phyloP scores from a whole-genome alignment of 2,888 invertebrate genomes.

The Megalurothrips usitatus region DNA sequence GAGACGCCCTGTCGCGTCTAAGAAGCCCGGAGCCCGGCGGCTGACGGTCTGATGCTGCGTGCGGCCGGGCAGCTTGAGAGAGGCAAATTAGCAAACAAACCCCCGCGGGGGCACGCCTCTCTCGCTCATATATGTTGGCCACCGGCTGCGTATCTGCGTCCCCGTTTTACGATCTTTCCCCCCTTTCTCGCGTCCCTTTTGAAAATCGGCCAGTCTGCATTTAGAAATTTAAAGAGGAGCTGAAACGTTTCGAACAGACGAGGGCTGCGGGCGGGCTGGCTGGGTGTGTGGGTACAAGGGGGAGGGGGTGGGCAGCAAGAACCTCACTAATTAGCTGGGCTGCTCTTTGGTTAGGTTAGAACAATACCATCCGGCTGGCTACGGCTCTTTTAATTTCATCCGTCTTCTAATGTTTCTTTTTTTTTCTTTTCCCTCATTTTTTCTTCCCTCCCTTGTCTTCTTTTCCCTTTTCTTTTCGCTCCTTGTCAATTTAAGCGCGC shows the following conservation, averaged over 20 bases:
- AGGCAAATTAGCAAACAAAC: background rate
- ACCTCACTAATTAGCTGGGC: background rate
- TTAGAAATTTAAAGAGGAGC: background rate
- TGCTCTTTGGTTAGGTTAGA: constrained; percentile 17
- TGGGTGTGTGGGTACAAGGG: background rate
- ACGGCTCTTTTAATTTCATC: constrained; percentile 9
- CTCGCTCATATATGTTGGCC: too few species aligned
- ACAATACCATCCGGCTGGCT: background rate
- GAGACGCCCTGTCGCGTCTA: too few species aligned
- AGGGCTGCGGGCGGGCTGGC: background rate
- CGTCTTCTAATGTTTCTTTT: background rate
- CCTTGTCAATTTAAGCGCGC: constrained; percentile 15
- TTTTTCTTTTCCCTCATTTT: background rate
- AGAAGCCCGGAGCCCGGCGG: background rate
- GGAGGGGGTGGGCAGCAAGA: background rate
- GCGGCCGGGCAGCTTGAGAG: too few species aligned
- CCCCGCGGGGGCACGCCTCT: too few species aligned
- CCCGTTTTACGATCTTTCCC: too few species aligned
- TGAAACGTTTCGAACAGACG: background rate
- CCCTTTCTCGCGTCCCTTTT: too few species aligned
- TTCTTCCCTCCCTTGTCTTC: background rate
- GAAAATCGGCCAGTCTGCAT: too few species aligned
- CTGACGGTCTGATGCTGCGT: background rate
- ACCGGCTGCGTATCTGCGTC: too few species aligned
- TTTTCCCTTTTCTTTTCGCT: background rate